Evolutionary conservation across 2,113 vertebrate species (phyloP).

Genomic region (Eudyptes chrysolophus): DNA sequence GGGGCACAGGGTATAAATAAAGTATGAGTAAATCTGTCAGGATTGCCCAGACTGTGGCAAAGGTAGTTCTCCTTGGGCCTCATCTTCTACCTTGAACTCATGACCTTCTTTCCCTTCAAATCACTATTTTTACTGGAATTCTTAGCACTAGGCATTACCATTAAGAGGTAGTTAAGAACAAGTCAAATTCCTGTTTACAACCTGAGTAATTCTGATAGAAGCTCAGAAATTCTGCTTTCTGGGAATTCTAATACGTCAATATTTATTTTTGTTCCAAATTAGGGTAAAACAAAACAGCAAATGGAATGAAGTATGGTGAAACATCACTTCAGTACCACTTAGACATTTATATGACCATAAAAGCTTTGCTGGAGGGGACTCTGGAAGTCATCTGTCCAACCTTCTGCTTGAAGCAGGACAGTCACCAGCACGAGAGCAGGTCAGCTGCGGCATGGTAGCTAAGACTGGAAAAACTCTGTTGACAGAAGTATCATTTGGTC

Average conservation of each 20-base stretch:
- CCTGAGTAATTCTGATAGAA: background rate
- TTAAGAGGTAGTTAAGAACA: background rate
- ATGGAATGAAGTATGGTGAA: background rate
- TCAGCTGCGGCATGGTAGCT: background rate
- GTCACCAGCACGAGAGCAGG: background rate
- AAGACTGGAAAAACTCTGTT: background rate
- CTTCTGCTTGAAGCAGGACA: background rate
- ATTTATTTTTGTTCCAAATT: background rate
- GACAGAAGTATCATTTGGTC: background rate
- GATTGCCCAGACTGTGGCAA: background rate
- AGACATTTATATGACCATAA: background rate
- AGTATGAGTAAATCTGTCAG: background rate
- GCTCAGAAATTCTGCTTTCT: background rate
- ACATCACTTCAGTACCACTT: background rate
- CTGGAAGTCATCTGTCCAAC: background rate
- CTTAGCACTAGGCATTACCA: background rate
- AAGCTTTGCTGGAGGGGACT: background rate
- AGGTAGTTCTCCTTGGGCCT: background rate
- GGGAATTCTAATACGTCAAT: background rate
- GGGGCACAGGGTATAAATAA: background rate
- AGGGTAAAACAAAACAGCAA: background rate
- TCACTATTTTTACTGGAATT: background rate
- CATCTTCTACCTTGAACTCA: background rate
- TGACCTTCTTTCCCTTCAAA: background rate
- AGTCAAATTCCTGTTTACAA: background rate